Conservation (phyloP, 2,113 vertebrate species). For the Clinocottus analis region DNA sequence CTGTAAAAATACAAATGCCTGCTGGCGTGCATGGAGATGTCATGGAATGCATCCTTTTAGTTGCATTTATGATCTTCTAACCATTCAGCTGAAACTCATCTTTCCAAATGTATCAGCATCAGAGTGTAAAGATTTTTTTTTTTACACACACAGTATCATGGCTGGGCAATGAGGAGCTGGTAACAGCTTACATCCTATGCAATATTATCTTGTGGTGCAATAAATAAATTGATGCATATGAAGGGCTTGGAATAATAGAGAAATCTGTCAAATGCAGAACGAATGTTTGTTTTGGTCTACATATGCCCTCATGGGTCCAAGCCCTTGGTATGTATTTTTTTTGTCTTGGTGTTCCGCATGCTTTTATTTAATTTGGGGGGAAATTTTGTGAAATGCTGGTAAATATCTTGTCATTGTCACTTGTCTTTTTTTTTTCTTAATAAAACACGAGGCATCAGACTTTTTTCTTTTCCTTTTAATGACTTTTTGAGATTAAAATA, state of each 20-base stretch:
- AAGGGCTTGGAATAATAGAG: conserved; percentile 59
- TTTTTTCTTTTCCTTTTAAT: neutral
- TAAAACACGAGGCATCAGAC: neutral
- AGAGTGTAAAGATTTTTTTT: conserved; percentile 26
- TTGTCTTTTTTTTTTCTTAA: no score
- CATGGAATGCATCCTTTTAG: conserved; percentile 42
- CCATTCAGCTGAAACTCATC: conserved; percentile 52
- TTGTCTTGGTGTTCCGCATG: conserved; percentile 59
- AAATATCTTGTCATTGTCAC: conserved; percentile 32
- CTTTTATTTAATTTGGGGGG: conserved; percentile 60
- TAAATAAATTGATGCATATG: conserved; percentile 68
- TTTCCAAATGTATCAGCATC: conserved; percentile 41
- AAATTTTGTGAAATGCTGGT: conserved; percentile 21
- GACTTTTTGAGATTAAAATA: conserved; percentile 1
- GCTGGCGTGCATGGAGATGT: conserved; percentile 40
- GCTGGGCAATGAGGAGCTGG: conserved; percentile 84
- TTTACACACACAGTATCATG: conserved; percentile 65
- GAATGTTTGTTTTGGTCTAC: conserved; percentile 46
- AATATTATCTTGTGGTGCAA: conserved; percentile 85
- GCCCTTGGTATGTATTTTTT: conserved; percentile 52
- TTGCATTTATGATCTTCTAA: conserved; percentile 40
- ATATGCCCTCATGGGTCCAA: conserved; percentile 37
- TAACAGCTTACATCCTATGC: conserved; percentile 85
- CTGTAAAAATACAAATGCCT: conserved; percentile 48
- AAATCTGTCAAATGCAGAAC: conserved; percentile 5